A percentile compares a stretch with the other conserved stretches of the same genome.
phyloP scores from a whole-genome alignment of 2,888 invertebrate species.

The Leistus spinibarbis region DNA sequence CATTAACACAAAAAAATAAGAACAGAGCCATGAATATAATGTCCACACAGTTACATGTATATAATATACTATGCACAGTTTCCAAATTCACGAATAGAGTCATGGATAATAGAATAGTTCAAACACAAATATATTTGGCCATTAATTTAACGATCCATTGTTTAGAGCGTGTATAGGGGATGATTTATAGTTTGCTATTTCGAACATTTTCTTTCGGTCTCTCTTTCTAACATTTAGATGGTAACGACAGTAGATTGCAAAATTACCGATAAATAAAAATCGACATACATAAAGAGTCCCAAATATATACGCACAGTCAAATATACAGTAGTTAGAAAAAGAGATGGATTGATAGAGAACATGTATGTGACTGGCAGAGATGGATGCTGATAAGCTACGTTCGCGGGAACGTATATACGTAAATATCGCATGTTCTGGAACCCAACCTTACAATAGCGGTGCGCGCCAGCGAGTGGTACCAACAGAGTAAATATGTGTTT shows the following conservation, averaged over 20 bases:
- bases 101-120: neutral
- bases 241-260: neutral
- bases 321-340: neutral
- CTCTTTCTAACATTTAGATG: neutral
- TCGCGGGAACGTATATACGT: neutral
- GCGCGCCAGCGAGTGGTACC: neutral
- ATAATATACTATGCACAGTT: too few relatives aligned
- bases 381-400: neutral
- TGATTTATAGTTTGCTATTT: neutral
- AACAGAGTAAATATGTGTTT: neutral
- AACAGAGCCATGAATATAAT: too few relatives aligned
- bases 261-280: neutral
- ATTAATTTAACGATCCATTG: neutral
- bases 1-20: too few relatives aligned
- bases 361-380: neutral
- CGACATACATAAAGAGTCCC: neutral
- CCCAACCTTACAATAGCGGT: neutral
- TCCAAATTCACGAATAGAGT: neutral
- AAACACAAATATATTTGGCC: neutral
- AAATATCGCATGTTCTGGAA: neutral
- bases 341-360: neutral
- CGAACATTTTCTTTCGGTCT: too few relatives aligned
- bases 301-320: neutral
- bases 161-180: neutral
- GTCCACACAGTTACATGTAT: too few relatives aligned